Conservation (phyloP, 2,113 vertebrate genomes). For the Gymnogyps californianus region DNA sequence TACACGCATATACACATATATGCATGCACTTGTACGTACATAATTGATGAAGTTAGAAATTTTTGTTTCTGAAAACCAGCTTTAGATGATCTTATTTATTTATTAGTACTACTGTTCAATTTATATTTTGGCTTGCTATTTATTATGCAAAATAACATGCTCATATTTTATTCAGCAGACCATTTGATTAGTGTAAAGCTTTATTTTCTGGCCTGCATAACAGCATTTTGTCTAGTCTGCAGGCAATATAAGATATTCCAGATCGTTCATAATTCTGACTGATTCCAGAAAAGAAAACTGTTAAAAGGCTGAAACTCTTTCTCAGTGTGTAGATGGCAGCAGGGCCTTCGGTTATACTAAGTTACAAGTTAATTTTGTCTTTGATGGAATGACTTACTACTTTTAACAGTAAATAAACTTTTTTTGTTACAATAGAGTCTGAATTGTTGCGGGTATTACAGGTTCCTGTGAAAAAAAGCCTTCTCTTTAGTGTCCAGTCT, state of each 20-base stretch:
- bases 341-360: slow-evolving; percentile 35
- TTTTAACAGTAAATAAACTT: neutral
- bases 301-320: slow-evolving; percentile 26
- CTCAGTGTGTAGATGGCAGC: slow-evolving; percentile 33
- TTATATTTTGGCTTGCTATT: slow-evolving; percentile 60
- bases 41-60: neutral
- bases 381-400: slow-evolving; percentile 9
- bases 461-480: neutral
- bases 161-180: slow-evolving; percentile 55
- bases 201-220: slow-evolving; percentile 29
- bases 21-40: neutral
- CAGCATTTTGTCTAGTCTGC: slow-evolving; percentile 39
- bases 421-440: neutral
- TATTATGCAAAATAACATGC: slow-evolving; percentile 49
- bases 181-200: slow-evolving; percentile 60
- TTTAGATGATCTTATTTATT: slow-evolving; percentile 57
- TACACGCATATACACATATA: rapidly evolving
- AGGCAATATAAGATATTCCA: slow-evolving; percentile 34
- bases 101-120: slow-evolving; percentile 30
- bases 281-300: slow-evolving; percentile 33
- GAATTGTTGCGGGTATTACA: neutral
- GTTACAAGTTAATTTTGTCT: slow-evolving; percentile 38
- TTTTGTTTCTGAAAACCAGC: slow-evolving; percentile 6
- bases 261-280: slow-evolving; percentile 53
- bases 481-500: neutral